phyloP scores from a whole-genome alignment of 2,113 vertebrate genomes.

The Phocoena sinus region DNA sequence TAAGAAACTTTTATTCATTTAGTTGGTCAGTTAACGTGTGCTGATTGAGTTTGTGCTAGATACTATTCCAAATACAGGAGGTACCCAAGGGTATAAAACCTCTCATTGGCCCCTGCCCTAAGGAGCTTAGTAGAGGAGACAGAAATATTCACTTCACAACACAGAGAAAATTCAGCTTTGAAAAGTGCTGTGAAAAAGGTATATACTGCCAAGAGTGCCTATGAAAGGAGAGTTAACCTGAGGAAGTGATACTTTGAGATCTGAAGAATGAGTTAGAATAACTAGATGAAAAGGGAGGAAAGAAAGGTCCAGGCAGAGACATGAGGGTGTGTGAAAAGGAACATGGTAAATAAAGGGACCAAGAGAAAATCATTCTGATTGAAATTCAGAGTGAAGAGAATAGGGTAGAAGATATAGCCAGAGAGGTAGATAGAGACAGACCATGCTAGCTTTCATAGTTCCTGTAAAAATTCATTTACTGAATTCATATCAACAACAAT shows the following conservation, averaged over 20 bases:
- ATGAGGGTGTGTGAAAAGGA: not conserved
- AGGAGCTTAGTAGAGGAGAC: not conserved
- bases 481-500: not conserved
- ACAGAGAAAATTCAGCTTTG: slow-evolving; percentile 41
- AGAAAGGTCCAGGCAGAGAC: not conserved
- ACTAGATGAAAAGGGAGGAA: not conserved
- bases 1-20: not conserved
- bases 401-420: not conserved
- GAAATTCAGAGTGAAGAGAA: not conserved
- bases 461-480: not conserved
- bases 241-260: not conserved
- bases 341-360: not conserved
- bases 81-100: not conserved
- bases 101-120: not conserved
- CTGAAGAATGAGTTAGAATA: not conserved
- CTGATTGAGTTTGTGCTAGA: not conserved
- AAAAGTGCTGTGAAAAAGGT: slow-evolving; percentile 14
- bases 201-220: not conserved
- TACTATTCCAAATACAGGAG: not conserved
- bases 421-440: not conserved
- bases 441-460: not conserved
- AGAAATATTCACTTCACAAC: slow-evolving; percentile 20
- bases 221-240: not conserved
- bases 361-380: not conserved
- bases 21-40: not conserved